Evolutionary conservation across 2,113 vertebrate species (phyloP), one percentile per base, ranked within the genome.

Genomic region (Pionites leucogaster): DNA sequence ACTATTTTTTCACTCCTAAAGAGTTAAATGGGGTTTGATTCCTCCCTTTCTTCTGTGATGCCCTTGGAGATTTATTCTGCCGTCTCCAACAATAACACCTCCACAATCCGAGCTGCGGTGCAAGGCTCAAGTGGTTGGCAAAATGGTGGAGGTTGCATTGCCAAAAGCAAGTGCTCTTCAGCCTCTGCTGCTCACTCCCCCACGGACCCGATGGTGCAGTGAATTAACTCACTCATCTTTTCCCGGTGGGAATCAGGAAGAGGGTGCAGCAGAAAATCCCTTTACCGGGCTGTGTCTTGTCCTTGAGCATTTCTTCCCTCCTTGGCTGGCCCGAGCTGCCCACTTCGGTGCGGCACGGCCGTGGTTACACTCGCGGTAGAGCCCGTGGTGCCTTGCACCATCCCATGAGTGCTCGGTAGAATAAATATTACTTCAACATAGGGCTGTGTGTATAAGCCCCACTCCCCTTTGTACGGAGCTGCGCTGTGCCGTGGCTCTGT

Each of bases 331-430:
- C 31, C 7, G n/a, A 65, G 33, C 53, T 77, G 46, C 64, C 74
- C 3, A 4, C 53, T 78, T 60, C 27, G 2, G 7, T 25, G 29
- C 3, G 18, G n/a, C 23, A 2, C 0, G 3, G 41, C 39, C 5
- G 0, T 2, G 50, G 37, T 17, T 27, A 12, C 1, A 0, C 57
- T 75, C 4, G 0, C 25, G 31, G 81, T 62, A 62, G 35, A 86
- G 52, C 57, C 50, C 33, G 6, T 0, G 1, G 42, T 57, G 74
- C 52, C 50, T 60, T 18, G 4, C 24, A 4, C 15, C 6, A 0
- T 42, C 49, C 64, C 6, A 1, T 0, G 11, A 67, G 52, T 1
- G 0, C 8, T 5, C 52, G 28, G 9, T 28, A 4, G 10, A 10
- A 63, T 18, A 75, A 91, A 78, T 42, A 44, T 29, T 25, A 17